These are phyloP conservation scores for Murina feae DNA, from an alignment of 2,113 vertebrate species.

Conservation along the genomic window DNA sequence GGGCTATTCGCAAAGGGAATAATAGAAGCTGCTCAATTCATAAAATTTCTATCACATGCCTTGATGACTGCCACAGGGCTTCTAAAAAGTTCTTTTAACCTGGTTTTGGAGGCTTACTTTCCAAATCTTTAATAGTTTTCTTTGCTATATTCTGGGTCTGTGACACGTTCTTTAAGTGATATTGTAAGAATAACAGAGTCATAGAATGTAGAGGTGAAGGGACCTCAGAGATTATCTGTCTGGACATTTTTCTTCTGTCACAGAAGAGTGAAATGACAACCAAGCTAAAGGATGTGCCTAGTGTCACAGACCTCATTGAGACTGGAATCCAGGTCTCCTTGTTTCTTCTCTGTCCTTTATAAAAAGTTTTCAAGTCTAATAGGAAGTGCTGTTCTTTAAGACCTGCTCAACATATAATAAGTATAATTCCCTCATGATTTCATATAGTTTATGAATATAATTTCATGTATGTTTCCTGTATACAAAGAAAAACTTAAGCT, in stretches of 20 bases:
- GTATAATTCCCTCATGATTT: neutral
- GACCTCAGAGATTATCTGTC: neutral
- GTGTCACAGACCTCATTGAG: neutral
- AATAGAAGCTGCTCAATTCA: neutral
- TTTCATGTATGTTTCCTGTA: neutral
- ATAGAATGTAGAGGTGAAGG: neutral
- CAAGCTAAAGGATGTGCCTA: neutral
- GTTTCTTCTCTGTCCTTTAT: neutral
- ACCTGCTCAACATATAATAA: neutral
- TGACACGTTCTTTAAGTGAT: neutral
- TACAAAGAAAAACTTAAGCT: neutral
- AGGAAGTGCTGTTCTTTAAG: neutral
- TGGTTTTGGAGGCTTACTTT: neutral
- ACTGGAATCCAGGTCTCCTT: neutral
- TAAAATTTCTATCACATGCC: neutral
- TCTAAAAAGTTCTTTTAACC: neutral
- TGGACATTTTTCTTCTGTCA: neutral
- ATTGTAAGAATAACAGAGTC: neutral
- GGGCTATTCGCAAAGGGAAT: constrained; percentile 34
- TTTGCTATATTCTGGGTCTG: neutral
- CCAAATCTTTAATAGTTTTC: neutral
- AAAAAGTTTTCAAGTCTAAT: neutral
- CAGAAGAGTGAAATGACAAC: neutral
- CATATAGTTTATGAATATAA: neutral
- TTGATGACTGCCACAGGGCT: neutral